Percentiles rank a stretch among this genome's conserved stretches.
Evolutionary conservation across 53 echinoderm and acorn worm genomes (phyloP).

Genomic region (Hippasteria phrygiana): DNA sequence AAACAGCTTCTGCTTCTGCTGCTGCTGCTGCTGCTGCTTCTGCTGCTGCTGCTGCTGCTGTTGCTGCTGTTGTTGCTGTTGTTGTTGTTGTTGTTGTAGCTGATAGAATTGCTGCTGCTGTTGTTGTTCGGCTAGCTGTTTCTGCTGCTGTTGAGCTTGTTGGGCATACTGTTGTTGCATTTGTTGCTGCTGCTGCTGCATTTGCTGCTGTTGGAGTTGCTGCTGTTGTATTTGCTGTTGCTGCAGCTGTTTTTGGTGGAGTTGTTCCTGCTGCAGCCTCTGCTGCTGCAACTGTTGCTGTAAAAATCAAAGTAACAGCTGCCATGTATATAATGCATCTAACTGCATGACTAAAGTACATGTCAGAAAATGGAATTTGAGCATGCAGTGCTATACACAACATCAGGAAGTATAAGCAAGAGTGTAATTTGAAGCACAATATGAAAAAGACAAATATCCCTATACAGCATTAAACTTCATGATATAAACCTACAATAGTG

Average conservation of each 20-base stretch:
- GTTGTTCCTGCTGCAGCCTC: conserved; percentile 49
- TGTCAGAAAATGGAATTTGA: no score
- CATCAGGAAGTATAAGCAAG: no score
- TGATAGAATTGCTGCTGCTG: conserved; percentile 72
- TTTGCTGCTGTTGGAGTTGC: conserved; percentile 67
- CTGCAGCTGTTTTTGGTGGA: conserved; percentile 52
- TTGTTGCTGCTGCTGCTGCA: conserved; percentile 67
- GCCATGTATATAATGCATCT: background rate
- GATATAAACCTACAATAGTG: no score
- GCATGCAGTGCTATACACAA: no score
- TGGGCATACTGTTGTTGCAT: conserved; percentile 64
- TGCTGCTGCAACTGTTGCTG: conserved; percentile 67
- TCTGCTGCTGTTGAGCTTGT: conserved; percentile 63
- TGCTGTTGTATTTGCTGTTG: conserved; percentile 68
- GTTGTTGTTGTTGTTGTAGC: conserved; percentile 75
- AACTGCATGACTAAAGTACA: no score
- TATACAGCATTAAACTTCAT: no score
- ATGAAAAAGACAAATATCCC: no score
- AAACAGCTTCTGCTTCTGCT: conserved; percentile 15
- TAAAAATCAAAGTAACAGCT: background rate
- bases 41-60: conserved; percentile 74
- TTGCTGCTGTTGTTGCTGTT: conserved; percentile 68
- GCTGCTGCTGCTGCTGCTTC: conserved; percentile 13
- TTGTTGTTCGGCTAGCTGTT: conserved; percentile 66
- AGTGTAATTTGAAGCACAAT: no score